Evolutionary conservation across 2,113 vertebrate species (phyloP), one percentile per base, ranked within the genome.

Genomic region (Gopherus evgoodei): DNA sequence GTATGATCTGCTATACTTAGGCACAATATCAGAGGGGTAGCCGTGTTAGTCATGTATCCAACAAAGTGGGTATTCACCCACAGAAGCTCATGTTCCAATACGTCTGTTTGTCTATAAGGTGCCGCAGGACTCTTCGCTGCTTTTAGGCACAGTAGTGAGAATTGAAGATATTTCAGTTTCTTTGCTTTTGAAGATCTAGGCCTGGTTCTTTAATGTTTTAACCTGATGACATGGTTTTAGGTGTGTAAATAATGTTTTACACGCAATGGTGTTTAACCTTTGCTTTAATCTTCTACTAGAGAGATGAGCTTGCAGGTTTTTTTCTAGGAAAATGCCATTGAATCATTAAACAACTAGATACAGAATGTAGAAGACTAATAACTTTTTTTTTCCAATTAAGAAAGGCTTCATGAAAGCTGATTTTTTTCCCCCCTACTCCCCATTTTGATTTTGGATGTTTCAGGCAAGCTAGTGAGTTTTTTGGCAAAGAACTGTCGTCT

Each of bases 331-430:
- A 91, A 21, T 78, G 93, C 72, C 90, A 95, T 94, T 97, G 84
- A 98, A 97, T 98, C 91, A 98, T 98, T 98, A 98, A 98, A 86
- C 96, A 49, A 31, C 89, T 5, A 22, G 35, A 78, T 65, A 5
- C 87, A 83, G 85, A 93, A 93, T 17, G 6, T 84, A 94, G 91
- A 78, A 91, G 82, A 96, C 81, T 52, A 81, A 0, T 5, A 94
- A 42, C 44, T 21, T 42, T 53, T 78, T 21, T 27, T 44, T 44
- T 25, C 24, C 75, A 78, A 12, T 72, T 72, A 72, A 38, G 65
- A 72, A 38, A 38, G n/a, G 19, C 35, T 72, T 38, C 65, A 38
- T 22, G 19, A 19, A 69, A 69, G 16, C 35, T 69, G 35, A 19
- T 92, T 90, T 93, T 88, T 86, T 83, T 47, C 42, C 62, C 17